A percentile compares a stretch with the other conserved stretches of the same genome.
phyloP scores from a whole-genome alignment of 1,140 invertebrate species.

The Battus philenor region DNA sequence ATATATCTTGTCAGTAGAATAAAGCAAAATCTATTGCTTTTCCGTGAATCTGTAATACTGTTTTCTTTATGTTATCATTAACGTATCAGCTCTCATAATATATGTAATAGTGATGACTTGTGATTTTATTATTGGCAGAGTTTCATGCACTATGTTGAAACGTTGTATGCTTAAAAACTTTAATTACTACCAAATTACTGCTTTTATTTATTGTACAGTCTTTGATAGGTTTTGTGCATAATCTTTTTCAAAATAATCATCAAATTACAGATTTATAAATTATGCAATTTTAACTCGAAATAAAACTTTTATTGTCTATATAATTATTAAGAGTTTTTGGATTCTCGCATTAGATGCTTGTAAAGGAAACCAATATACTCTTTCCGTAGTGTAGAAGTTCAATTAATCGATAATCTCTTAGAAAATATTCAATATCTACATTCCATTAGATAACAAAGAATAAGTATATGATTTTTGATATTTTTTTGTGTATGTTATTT shows the following conservation, averaged over 20 bases:
- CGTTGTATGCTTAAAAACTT: no score
- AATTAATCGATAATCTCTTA: not conserved
- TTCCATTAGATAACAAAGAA: conserved; percentile 12
- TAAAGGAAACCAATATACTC: conserved; percentile 1
- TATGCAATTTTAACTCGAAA: conserved; percentile 2
- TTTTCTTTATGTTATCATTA: no score
- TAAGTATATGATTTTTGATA: conserved; percentile 1
- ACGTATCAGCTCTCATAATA: no score
- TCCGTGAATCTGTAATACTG: not conserved
- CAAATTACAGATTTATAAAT: conserved; percentile 6
- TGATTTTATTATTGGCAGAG: no score
- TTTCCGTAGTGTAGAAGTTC: conserved; percentile 1
- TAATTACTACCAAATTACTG: no score
- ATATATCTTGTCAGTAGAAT: conserved; percentile 17
- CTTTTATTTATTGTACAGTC: no score
- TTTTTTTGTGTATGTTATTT: conserved; percentile 11
- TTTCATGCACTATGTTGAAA: no score
- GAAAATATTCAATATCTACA: not conserved
- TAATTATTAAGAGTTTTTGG: no score
- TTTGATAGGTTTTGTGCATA: no score
- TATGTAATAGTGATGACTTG: no score
- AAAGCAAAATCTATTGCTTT: not conserved
- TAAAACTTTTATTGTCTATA: conserved; percentile 1
- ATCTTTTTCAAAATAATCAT: no score
- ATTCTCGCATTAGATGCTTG: conserved; percentile 15